Evolutionary conservation across 2,113 vertebrate genomes (phyloP).

Genomic region (Chelonoidis abingdonii): DNA sequence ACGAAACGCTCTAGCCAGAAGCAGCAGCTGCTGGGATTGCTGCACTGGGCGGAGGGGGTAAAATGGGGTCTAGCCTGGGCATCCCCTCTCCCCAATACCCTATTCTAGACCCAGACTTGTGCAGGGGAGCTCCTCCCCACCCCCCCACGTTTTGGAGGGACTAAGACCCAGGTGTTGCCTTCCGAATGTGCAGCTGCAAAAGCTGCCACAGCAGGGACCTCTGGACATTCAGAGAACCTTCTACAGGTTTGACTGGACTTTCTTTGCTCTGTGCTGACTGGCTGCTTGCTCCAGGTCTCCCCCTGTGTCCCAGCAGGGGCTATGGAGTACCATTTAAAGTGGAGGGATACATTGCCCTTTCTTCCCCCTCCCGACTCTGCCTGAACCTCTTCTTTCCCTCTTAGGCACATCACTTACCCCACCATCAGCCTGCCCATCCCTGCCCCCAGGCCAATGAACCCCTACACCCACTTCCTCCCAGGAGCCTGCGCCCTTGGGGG

Average conservation of each 20-base stretch:
- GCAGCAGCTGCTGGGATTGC: background rate
- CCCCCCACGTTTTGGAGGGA: too few species aligned
- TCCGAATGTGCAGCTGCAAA: too few species aligned
- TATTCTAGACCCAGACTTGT: background rate
- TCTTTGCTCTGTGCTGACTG: background rate
- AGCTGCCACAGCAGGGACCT: background rate
- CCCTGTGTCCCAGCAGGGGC: background rate
- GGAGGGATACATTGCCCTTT: background rate
- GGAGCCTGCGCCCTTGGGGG: too few species aligned
- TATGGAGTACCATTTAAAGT: background rate
- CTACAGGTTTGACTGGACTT: background rate
- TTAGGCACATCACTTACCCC: background rate
- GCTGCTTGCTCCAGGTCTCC: background rate
- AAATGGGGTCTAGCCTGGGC: background rate
- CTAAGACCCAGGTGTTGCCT: too few species aligned
- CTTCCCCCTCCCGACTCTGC: rapidly evolving
- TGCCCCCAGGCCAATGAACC: background rate
- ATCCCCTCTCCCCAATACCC: background rate
- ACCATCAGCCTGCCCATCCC: background rate
- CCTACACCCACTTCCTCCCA: too few species aligned
- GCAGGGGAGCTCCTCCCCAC: too few species aligned
- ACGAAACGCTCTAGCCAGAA: rapidly evolving
- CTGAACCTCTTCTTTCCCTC: background rate
- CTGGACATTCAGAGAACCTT: background rate
- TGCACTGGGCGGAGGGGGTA: background rate